phyloP scores from a whole-genome alignment of 1,140 invertebrate species.

The Patella vulgata region DNA sequence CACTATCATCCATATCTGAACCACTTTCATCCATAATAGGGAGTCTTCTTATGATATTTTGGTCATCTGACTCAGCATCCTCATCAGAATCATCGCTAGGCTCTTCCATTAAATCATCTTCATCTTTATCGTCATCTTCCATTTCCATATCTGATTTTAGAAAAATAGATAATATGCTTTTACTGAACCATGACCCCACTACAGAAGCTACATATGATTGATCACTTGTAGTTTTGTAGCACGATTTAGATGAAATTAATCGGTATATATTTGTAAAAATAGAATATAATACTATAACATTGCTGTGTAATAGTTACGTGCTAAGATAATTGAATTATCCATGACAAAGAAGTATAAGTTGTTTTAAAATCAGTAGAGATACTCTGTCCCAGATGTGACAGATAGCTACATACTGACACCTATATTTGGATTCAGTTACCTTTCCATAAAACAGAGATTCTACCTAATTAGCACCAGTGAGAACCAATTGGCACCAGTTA shows the following conservation, averaged over 20 bases:
- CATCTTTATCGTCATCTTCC: constrained; percentile 11
- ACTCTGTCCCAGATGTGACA: no score
- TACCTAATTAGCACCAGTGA: no score
- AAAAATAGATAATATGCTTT: constrained; percentile 22
- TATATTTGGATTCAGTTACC: no score
- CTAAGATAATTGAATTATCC: no score
- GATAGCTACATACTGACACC: no score
- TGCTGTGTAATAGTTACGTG: no score
- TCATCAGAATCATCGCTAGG: constrained; percentile 19
- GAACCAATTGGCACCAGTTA: no score
- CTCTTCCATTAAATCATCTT: not conserved
- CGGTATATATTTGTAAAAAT: no score
- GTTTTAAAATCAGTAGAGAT: no score
- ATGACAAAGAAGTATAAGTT: no score
- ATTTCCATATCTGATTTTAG: constrained; percentile 22
- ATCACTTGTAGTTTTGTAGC: constrained; percentile 66
- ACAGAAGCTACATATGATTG: constrained; percentile 63
- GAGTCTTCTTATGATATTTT: constrained; percentile 8
- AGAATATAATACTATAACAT: no score
- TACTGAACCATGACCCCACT: constrained; percentile 19
- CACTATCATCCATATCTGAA: constrained; percentile 23
- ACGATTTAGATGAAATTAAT: constrained; percentile 54
- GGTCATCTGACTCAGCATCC: constrained; percentile 10
- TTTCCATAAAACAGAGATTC: no score
- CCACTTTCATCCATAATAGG: constrained; percentile 4